Evolutionary conservation across 2,888 invertebrate genomes (phyloP).

Genomic region (Criorhina ranunculi): DNA sequence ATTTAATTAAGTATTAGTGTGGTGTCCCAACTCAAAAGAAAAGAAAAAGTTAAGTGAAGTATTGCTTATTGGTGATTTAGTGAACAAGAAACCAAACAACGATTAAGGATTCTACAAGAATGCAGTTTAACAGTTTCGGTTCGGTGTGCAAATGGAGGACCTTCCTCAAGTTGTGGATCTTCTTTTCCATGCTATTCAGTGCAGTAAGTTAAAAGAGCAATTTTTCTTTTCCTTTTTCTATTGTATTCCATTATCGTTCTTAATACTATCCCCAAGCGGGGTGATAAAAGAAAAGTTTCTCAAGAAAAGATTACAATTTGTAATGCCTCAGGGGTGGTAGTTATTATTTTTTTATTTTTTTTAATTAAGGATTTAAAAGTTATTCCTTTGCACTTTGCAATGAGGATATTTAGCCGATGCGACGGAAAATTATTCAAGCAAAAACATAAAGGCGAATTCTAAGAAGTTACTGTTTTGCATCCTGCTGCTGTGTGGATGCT

Average conservation of each 20-base stretch:
- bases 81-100: background rate
- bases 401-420: slow-evolving; percentile 27
- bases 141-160: slow-evolving; percentile 52
- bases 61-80: slow-evolving; percentile 33
- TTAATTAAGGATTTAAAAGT: slow-evolving; percentile 20
- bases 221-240: slow-evolving; percentile 31
- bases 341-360: slow-evolving; percentile 7
- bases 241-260: slow-evolving; percentile 27
- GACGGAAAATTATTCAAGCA: slow-evolving; percentile 21
- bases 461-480: slow-evolving; percentile 1
- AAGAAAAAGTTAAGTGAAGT: slow-evolving; percentile 20
- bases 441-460: slow-evolving; percentile 26
- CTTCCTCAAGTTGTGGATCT: slow-evolving; percentile 58
- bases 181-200: slow-evolving; percentile 64
- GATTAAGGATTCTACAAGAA: slow-evolving; percentile 33
- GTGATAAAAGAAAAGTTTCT: background rate
- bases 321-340: background rate
- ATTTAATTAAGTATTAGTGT: background rate
- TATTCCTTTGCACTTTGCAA: slow-evolving; percentile 9
- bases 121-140: slow-evolving; percentile 65
- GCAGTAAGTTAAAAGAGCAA: slow-evolving; percentile 56
- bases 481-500: background rate
- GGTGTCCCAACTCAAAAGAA: slow-evolving; percentile 4
- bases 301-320: slow-evolving; percentile 17
- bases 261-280: background rate